A percentile compares a stretch with the other conserved stretches of the same genome.
Evolutionary conservation across 2,113 vertebrate genomes (phyloP).

Genomic region (Sinocyclocheilus maitianheensis): DNA sequence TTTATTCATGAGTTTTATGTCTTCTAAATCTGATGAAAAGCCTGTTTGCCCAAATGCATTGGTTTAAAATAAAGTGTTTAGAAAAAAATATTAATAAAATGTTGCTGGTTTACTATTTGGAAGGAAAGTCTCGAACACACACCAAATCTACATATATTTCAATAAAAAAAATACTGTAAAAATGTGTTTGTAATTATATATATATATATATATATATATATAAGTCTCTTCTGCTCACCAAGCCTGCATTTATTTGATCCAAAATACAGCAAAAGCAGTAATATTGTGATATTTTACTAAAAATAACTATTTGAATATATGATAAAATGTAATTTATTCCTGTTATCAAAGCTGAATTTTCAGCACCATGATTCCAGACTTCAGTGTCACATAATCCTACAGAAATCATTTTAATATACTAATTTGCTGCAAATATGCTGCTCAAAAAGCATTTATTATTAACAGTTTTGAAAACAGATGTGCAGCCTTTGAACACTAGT

Average conservation of each 20-base stretch:
- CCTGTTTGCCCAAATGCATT: background rate
- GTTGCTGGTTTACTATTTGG: background rate
- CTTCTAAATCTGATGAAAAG: background rate
- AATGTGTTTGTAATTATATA: no score
- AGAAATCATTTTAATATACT: background rate
- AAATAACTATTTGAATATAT: background rate
- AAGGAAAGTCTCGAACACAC: background rate
- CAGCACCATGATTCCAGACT: background rate
- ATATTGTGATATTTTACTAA: no score
- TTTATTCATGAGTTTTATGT: background rate
- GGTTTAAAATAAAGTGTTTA: background rate
- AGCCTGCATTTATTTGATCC: no score
- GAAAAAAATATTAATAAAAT: background rate
- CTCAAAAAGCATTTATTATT: background rate
- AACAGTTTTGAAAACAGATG: background rate
- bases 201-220: no score
- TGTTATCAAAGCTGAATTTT: background rate
- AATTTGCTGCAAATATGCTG: background rate
- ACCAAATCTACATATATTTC: background rate
- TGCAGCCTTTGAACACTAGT: background rate
- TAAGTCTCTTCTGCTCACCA: no score
- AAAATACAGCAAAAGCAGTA: no score
- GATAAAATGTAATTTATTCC: background rate
- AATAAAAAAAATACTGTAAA: no score
- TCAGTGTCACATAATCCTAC: background rate